These are phyloP conservation scores for Tympanoctomys barrerae DNA, from an alignment of 2,797 vertebrate genomes.

Conservation along the genomic window DNA sequence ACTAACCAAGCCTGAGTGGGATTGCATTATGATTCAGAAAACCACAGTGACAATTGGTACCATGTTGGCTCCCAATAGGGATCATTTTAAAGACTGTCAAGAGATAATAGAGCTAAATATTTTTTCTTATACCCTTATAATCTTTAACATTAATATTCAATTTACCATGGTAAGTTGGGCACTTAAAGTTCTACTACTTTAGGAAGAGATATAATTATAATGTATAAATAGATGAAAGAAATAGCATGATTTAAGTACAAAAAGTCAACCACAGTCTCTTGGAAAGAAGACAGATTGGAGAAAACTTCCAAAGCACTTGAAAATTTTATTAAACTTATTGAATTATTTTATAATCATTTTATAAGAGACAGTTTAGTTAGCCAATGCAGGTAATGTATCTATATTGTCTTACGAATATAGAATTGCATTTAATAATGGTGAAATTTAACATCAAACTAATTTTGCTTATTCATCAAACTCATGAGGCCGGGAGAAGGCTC, in stretches of 20 bases:
- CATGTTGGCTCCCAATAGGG: background rate
- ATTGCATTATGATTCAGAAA: background rate
- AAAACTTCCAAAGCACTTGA: constrained; percentile 2
- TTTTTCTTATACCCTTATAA: background rate
- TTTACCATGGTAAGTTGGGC: background rate
- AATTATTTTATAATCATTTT: background rate
- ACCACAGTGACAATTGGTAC: background rate
- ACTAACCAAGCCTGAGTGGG: background rate
- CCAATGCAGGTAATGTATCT: background rate
- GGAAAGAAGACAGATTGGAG: background rate
- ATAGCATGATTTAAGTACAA: background rate
- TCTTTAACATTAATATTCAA: background rate
- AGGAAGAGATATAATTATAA: background rate
- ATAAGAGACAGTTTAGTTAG: background rate
- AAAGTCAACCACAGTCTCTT: background rate
- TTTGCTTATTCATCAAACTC: background rate
- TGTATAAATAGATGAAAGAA: background rate
- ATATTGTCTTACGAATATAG: background rate
- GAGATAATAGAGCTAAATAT: background rate
- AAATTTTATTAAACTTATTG: background rate
- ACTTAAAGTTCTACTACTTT: background rate
- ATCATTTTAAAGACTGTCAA: background rate
- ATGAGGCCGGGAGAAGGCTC: too few species aligned
- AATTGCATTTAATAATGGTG: background rate
- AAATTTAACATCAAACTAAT: constrained; percentile 3